phyloP scores from a whole-genome alignment of 35 echinoderm and acorn worm species.

The Anneissia japonica region DNA sequence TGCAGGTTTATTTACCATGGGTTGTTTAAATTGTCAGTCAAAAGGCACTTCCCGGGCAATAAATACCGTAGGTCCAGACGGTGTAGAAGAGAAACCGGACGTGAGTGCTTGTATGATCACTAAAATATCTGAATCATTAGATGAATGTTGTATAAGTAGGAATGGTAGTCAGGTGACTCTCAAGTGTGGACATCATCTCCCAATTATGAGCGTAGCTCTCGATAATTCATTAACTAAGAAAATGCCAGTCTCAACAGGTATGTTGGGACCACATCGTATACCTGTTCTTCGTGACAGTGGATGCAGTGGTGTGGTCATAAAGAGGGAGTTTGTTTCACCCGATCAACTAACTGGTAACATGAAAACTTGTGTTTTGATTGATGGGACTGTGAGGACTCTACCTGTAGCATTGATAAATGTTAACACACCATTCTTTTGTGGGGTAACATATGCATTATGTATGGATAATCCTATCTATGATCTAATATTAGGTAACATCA shows the following conservation, averaged over 20 bases:
- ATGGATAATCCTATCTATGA: background rate
- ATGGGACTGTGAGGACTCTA: background rate
- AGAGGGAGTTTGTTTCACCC: background rate
- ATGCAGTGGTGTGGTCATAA: constrained; percentile 14
- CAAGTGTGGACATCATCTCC: too few species aligned
- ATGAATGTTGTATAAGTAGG: too few species aligned
- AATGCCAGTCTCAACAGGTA: constrained; percentile 9
- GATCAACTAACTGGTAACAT: constrained; percentile 6
- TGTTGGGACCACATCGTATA: background rate
- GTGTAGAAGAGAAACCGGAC: too few species aligned
- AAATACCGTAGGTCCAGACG: too few species aligned
- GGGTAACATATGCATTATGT: background rate
- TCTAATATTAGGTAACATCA: background rate
- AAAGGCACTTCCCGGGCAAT: too few species aligned
- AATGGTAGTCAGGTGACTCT: too few species aligned
- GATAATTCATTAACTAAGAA: too few species aligned
- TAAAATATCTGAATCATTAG: too few species aligned
- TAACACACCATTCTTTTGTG: background rate
- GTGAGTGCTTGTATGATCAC: too few species aligned
- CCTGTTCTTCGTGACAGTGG: constrained; percentile 21
- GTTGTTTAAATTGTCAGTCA: too few species aligned
- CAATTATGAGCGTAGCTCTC: too few species aligned
- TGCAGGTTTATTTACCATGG: too few species aligned
- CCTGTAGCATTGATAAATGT: background rate
- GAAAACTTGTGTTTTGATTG: constrained; percentile 6